phyloP scores from a whole-genome alignment of 2,113 vertebrate species.

The Chunga burmeisteri region DNA sequence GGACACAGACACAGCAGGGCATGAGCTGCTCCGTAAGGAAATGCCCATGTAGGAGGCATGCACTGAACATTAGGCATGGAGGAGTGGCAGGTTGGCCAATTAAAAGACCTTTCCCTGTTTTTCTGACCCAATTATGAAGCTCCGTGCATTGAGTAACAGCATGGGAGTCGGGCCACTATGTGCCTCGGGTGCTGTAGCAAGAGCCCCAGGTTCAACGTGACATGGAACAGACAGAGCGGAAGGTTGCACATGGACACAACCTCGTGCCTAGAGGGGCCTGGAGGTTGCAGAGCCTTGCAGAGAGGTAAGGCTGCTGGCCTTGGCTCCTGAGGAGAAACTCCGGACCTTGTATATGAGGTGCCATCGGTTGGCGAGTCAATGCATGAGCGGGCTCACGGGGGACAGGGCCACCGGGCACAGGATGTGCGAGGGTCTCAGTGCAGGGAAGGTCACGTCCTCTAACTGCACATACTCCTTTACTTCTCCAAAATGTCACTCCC shows the following conservation, averaged over 20 bases:
- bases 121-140: neutral
- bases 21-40: neutral
- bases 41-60: neutral
- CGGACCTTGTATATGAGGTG: neutral
- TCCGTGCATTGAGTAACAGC: neutral
- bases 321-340: neutral
- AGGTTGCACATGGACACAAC: neutral
- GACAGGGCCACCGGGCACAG: neutral
- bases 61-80: neutral
- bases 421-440: neutral
- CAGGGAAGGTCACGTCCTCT: neutral
- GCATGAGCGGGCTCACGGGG: neutral
- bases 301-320: neutral
- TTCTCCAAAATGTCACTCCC: neutral
- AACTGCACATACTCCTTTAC: neutral
- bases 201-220: neutral
- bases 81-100: neutral
- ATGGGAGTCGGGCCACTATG: neutral
- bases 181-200: neutral
- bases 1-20: accelerated
- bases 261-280: neutral
- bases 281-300: neutral
- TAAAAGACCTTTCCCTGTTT: neutral
- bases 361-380: neutral
- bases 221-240: neutral